A percentile compares a stretch with the other conserved stretches of the same genome.
Conservation (phyloP, 2,888 invertebrate species). For the Hirtodrosophila alboralis region DNA sequence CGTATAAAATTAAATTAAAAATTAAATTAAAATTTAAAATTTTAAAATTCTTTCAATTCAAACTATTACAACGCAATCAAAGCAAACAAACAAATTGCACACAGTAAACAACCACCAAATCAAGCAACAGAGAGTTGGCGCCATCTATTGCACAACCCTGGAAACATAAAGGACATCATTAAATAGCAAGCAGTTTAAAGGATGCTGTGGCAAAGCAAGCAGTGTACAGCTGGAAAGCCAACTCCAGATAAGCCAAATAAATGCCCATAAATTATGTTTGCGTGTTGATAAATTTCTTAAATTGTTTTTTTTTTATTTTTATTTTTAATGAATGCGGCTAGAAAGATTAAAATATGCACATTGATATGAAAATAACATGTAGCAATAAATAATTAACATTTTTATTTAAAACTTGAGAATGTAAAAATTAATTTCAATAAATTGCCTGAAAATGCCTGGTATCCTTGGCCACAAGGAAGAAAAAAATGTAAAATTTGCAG, state of each 20-base stretch:
- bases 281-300: not conserved
- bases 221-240: conserved; percentile 35
- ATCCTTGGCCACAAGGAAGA: not conserved
- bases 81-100: not conserved
- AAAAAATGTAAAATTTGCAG: conserved; percentile 46
- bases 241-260: not conserved
- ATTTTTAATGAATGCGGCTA: conserved; percentile 13
- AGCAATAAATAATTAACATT: conserved; percentile 51
- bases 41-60: no score
- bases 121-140: conserved; percentile 24
- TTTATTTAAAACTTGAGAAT: conserved; percentile 55
- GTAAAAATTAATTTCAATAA: conserved; percentile 70
- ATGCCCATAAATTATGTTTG: conserved; percentile 9
- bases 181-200: conserved; percentile 55
- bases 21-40: no score
- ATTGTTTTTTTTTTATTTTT: no score
- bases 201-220: conserved; percentile 58
- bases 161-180: conserved; percentile 28
- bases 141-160: conserved; percentile 51
- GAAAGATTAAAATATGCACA: conserved; percentile 4
- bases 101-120: not conserved
- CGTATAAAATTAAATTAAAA: no score
- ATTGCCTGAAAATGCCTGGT: conserved; percentile 40
- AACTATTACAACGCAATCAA: no score
- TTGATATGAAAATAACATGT: conserved; percentile 13